Base-by-base conservation (phyloP, 2,113 vertebrate genomes). In the Campylomormyrus numenius region DNA sequence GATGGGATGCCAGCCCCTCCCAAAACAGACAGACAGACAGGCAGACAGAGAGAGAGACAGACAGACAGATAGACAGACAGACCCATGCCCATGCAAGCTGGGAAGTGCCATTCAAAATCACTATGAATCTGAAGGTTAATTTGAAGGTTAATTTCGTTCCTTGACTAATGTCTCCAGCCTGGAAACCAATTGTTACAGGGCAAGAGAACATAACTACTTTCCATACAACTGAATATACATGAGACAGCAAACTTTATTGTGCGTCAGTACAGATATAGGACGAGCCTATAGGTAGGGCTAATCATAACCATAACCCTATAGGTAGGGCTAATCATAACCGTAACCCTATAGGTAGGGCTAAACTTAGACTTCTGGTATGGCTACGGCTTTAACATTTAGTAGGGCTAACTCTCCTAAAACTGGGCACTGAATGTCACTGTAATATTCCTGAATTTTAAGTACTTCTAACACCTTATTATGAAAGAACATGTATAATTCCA, bases 91-190 rank as follows among this genome's bases (percentile, higher is more conserved):
- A 27, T 31, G 62, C 62, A 70, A 70, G 62, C 62, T 70, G 27
- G 62, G 31, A 80, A 80, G 35, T 15, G 15, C 74, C 35, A 42
- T 80, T 39, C 35, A 19, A 19, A 80, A 19, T 80, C 74, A 19
- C 74, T 80, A 80, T 80, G 31, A 80, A 80, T 80, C 35, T 80
- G 31, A 80, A 80, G 35, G 74, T 80, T 80, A 80, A 80, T 80
- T 42, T 80, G 74, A 42, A 80, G 35, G 74, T 80, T 80, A 80
- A 80, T 42, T 80, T 80, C 4, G 6, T 42, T 80, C 15, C 15
- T 80, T 80, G 74, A 80, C 74, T 80, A 17, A 80, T 80, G 74
- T 80, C 31, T 80, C 74, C 35, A 42, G 5, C 35, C 35, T 42
- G 74, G 74, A 80, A 80, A 80, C 74, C 13, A n/a, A 70, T 70